Evolutionary conservation across 2,113 vertebrate species (phyloP), one percentile per base, ranked within the genome.

Genomic region (Canis aureus): DNA sequence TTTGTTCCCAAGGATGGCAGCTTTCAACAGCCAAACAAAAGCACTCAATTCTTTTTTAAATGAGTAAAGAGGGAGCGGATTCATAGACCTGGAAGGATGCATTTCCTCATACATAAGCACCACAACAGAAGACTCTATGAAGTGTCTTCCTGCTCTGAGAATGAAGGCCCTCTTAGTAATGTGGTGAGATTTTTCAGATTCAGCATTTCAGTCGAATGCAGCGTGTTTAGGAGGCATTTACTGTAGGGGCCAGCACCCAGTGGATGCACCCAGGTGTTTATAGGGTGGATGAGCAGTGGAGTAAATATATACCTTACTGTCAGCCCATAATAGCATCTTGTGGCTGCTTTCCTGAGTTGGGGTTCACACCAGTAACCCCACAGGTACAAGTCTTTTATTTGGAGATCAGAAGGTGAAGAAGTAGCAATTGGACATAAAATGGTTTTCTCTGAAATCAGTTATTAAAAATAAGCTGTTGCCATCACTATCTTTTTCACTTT

Each of bases 401-500:
- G 57, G 95, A 97, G 88, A 94, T 88, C 49, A 91, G 49, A 62
- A 97, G 82, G 73, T 94, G n/a, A 96, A 79, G 57, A 97, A 97
- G 81, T 82, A 91, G 76, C 81, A 94, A 80, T 32, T 78, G 94
- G 95, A 92, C 71, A 92, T 23, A 90, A 97, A 98, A 91, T 81
- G 32, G 4, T 91, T 84, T 97, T 66, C 97, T 69, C 25, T 86
- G 49, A 94, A 97, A 98, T 83, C 80, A 81, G 91, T 90, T 95
- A 98, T 98, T 97, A 97, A 66, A 43, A 91, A 90, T 96, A 94
- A 85, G 49, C 88, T 95, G 66, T 95, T 97, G 91, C 76, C 82
- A 22, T 89, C 93, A 27, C 83, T 95, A 84, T 95, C 57, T 98
- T 98, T 97, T 86, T 98, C 59, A 89, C 86, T 97, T 97, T 98